phyloP scores from a whole-genome alignment of 2,797 vertebrate species.

The Schizopygopsis malacanthus region DNA sequence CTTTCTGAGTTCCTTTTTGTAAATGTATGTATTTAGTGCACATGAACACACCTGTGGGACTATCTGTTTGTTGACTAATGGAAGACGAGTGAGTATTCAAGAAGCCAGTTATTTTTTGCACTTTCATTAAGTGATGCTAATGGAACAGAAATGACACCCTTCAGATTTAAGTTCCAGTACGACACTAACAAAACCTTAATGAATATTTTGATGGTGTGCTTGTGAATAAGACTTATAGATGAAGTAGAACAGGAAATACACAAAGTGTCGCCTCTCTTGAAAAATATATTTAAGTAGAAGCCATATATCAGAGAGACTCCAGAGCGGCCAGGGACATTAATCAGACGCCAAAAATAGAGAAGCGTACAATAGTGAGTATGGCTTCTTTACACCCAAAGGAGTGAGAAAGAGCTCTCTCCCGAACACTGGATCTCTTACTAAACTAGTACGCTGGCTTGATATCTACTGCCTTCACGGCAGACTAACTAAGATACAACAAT shows the following conservation, averaged over 20 bases:
- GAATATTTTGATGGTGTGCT: constrained; percentile 38
- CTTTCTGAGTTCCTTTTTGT: background rate
- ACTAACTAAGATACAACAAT: background rate
- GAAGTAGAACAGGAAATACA: constrained; percentile 48
- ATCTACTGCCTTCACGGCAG: constrained; percentile 4
- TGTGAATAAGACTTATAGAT: constrained; percentile 28
- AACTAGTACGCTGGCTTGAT: background rate
- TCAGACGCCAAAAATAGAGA: constrained; percentile 59
- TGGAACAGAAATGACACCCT: constrained; percentile 13
- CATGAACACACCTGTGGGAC: background rate
- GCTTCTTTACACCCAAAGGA: constrained; percentile 42
- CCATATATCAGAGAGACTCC: constrained; percentile 56
- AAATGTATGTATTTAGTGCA: background rate
- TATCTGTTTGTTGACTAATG: constrained; percentile 7
- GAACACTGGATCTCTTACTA: constrained; percentile 33
- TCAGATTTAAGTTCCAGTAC: background rate
- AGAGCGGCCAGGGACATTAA: constrained; percentile 55
- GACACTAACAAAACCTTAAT: background rate
- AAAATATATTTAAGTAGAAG: constrained; percentile 59
- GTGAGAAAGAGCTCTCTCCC: constrained; percentile 38
- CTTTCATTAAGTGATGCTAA: background rate
- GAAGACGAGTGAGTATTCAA: background rate
- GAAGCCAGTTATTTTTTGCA: background rate
- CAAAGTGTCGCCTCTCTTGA: constrained; percentile 48
- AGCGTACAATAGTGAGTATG: constrained; percentile 41